Base-by-base conservation (phyloP, 2,888 invertebrate species). In the Polydrusus pterygomalis region DNA sequence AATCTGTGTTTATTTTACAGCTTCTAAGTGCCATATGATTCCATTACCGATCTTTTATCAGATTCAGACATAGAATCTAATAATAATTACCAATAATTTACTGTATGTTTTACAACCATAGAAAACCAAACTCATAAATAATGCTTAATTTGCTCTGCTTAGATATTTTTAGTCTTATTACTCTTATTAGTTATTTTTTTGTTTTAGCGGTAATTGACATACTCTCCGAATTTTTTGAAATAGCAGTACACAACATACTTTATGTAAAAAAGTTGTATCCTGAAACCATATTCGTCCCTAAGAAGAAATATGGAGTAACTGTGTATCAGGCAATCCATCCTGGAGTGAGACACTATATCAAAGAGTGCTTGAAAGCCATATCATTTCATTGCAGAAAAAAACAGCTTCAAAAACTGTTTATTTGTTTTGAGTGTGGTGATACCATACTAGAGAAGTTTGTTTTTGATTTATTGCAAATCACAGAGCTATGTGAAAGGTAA, bases 141-240 rank as follows among this genome's bases (percentile, higher is more conserved):
- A n/a, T n/a, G n/a, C n/a, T n/a, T n/a, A n/a, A n/a, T n/a, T n/a
- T n/a, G n/a, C n/a, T n/a, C n/a, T n/a, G n/a, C n/a, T n/a, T n/a
- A n/a, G n/a, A n/a, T n/a, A n/a, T n/a, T n/a, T n/a, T n/a, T n/a
- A n/a, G n/a, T n/a, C n/a, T n/a, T n/a, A 40, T 40, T 40, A 40
- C 40, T 7, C 8, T 40, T n/a, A n/a, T n/a, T 40, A 40, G 25
- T 40, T 40, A 40, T 2, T 47, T n/a, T 9, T 9, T 1, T 51
- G 13, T 79, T 84, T 83, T 81, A 86, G 91, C 89, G 84, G 88
- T 89, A 70, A 80, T 87, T 38, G 91, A 93, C 81, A 87, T 93
- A 67, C 85, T 91, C n/a, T 81, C 91, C 70, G 93, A 93, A 86
- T 93, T 93, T 84, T 84, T 94, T 30, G 91, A 92, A 82, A 90